Percentiles rank a stretch among this genome's conserved stretches.
These are phyloP conservation scores for Piprites chloris DNA, from an alignment of 2,113 vertebrate species.

Conservation along the genomic window DNA sequence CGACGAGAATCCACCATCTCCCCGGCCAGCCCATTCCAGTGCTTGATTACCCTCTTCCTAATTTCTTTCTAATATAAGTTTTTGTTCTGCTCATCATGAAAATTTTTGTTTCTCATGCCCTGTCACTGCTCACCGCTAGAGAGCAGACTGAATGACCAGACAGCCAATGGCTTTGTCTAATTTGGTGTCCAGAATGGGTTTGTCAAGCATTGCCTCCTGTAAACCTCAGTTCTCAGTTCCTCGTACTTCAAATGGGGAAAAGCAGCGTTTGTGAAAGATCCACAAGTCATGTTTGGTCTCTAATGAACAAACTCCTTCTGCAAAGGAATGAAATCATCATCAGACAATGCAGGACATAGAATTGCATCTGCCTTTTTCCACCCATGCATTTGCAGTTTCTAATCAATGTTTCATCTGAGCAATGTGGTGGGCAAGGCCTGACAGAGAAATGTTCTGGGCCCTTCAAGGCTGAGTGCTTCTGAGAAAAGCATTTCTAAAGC, in stretches of 20 bases:
- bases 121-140: background rate
- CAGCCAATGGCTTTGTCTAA: background rate
- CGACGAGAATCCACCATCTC: no score
- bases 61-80: no score
- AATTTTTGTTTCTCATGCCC: background rate
- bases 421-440: background rate
- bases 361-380: background rate
- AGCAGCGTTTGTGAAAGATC: background rate
- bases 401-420: background rate
- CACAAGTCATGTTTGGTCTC: fast-evolving
- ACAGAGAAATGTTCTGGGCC: background rate
- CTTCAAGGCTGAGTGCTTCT: background rate
- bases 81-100: background rate
- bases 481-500: background rate
- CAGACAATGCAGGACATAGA: background rate
- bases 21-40: no score
- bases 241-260: background rate
- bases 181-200: background rate
- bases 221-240: background rate
- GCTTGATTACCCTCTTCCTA: no score
- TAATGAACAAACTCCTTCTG: background rate
- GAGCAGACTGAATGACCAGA: background rate
- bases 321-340: background rate
- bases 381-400: background rate
- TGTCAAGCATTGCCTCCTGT: background rate